Conservation (phyloP, 2,888 invertebrate species). For the Anoplius nigerrimus region DNA sequence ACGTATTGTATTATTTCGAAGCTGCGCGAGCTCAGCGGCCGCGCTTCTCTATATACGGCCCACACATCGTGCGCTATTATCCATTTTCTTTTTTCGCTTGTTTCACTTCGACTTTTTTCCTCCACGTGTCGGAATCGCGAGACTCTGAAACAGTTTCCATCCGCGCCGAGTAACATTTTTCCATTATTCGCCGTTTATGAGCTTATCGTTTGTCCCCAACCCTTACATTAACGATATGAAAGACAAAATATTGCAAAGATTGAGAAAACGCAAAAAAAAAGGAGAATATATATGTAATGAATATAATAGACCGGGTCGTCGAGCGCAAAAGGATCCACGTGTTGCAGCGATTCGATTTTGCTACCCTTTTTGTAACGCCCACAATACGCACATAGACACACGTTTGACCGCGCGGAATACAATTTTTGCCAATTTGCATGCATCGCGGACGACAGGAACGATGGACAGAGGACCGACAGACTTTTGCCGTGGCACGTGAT, state of each 20-base stretch:
- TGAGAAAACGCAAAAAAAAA: too few relatives aligned
- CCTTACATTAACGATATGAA: slow-evolving; percentile 43
- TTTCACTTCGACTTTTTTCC: slow-evolving; percentile 6
- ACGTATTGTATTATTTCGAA: slow-evolving; percentile 13
- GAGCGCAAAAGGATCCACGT: slow-evolving; percentile 58
- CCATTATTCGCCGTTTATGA: not conserved
- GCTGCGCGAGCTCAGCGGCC: slow-evolving; percentile 8
- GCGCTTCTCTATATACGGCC: not conserved
- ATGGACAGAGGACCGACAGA: too few relatives aligned
- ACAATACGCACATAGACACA: slow-evolving; percentile 1
- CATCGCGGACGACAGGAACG: too few relatives aligned
- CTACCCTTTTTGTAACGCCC: not conserved
- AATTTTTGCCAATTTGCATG: not conserved
- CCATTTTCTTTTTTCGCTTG: slow-evolving; percentile 12
- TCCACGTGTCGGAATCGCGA: slow-evolving; percentile 25
- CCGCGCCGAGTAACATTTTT: slow-evolving; percentile 27
- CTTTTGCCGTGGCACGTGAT: too few relatives aligned
- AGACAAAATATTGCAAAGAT: slow-evolving; percentile 59
- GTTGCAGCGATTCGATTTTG: slow-evolving; percentile 40
- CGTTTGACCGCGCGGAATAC: not conserved
- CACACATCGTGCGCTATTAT: slow-evolving; percentile 30
- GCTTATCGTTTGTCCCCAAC: slow-evolving; percentile 31
- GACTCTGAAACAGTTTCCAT: slow-evolving; percentile 44
- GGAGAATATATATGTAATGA: too few relatives aligned
- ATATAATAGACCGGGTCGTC: slow-evolving; percentile 54